These are phyloP conservation scores for Muscidifurax raptorellus DNA, from an alignment of 1,140 invertebrate species.

Conservation along the genomic window DNA sequence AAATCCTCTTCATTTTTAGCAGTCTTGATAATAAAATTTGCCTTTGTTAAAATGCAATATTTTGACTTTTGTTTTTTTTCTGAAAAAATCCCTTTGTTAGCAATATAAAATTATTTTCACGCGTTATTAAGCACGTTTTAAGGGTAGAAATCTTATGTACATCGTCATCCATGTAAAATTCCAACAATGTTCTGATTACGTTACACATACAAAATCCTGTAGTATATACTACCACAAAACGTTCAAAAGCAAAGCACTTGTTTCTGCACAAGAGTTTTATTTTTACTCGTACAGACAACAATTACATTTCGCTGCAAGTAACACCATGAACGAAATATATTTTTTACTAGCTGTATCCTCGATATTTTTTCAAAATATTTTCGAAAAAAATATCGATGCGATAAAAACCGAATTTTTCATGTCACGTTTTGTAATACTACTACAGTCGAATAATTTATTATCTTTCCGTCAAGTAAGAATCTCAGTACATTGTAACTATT, in stretches of 20 bases:
- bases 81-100: conserved; percentile 32
- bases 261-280: not conserved
- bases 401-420: not conserved
- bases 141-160: conserved; percentile 14
- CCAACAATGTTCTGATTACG: conserved; percentile 30
- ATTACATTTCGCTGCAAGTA: conserved; percentile 1
- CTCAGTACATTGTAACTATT: conserved; percentile 13
- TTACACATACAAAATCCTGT: conserved; percentile 25
- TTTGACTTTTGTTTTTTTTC: conserved; percentile 8
- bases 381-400: no score
- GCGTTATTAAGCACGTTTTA: conserved; percentile 18
- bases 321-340: not conserved
- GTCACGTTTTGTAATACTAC: not conserved
- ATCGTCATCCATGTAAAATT: conserved; percentile 32
- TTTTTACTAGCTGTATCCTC: not conserved
- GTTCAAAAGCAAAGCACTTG: not conserved
- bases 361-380: not conserved
- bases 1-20: not conserved
- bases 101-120: conserved; percentile 28
- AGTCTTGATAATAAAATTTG: conserved; percentile 30
- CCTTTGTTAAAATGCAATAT: conserved; percentile 1
- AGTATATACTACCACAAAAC: conserved; percentile 17
- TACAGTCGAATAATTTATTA: conserved; percentile 13
- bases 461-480: not conserved
- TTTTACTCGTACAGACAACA: conserved; percentile 11